phyloP scores from a whole-genome alignment of 2,113 vertebrate genomes.

The Microcebus griseorufus region DNA sequence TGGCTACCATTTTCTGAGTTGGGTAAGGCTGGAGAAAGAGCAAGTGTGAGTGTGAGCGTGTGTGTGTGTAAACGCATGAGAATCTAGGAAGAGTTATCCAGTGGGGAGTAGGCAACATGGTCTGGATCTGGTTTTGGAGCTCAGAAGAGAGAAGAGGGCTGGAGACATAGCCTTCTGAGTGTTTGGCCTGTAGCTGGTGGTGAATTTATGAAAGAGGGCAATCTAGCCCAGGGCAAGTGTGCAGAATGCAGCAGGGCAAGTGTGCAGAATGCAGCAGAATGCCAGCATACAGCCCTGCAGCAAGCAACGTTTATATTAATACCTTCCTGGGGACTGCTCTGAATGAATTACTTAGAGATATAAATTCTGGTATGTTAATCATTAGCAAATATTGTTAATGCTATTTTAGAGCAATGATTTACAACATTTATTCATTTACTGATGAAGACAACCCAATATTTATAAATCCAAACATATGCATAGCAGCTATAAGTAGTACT shows the following conservation, averaged over 20 bases:
- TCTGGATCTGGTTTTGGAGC: background rate
- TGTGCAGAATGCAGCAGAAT: background rate
- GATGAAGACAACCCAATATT: background rate
- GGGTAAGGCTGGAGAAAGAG: background rate
- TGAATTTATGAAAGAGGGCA: background rate
- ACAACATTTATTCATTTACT: background rate
- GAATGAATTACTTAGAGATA: background rate
- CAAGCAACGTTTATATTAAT: background rate
- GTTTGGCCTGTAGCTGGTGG: background rate
- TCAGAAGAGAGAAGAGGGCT: background rate
- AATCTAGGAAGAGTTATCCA: background rate
- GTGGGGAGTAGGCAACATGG: background rate
- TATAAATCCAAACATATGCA: background rate
- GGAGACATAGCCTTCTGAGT: background rate
- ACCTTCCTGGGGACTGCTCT: background rate
- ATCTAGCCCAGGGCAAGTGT: background rate
- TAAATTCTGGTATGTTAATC: background rate
- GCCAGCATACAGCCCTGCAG: fast-evolving
- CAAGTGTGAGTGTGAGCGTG: background rate
- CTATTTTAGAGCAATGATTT: background rate
- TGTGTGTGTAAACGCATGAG: background rate
- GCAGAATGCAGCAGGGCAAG: background rate
- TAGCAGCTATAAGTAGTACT: background rate
- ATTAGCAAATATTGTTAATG: background rate
- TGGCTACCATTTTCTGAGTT: background rate